These are phyloP conservation scores for Lamellibrachia satsuma DNA, from an alignment of 2,888 invertebrate genomes.

Conservation along the genomic window DNA sequence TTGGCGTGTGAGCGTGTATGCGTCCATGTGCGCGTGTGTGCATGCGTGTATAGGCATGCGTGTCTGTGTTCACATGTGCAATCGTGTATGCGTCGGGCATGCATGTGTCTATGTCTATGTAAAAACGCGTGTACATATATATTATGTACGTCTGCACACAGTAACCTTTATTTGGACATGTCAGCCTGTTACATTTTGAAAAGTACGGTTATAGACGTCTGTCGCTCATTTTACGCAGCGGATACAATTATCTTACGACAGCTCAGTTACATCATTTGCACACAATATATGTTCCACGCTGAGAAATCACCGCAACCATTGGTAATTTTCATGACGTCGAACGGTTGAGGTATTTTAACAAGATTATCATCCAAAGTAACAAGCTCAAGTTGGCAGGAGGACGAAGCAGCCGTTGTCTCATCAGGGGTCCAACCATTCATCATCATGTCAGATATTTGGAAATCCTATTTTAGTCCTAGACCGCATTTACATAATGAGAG, in stretches of 20 bases:
- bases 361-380: neutral
- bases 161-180: neutral
- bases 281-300: neutral
- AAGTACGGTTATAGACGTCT: neutral
- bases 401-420: neutral
- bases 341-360: neutral
- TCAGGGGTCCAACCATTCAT: neutral
- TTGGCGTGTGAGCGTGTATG: neutral
- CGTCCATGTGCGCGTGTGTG: neutral
- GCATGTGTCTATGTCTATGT: no score
- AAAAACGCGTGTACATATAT: no score
- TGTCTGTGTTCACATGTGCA: neutral
- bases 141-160: no score
- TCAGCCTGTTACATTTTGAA: neutral
- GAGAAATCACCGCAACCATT: slow-evolving; percentile 3
- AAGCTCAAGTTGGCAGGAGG: neutral
- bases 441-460: neutral
- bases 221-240: neutral
- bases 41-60: neutral
- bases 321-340: neutral
- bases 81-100: no score
- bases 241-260: neutral
- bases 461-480: neutral
- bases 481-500: no score
- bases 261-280: neutral